Evolutionary conservation across 2,888 invertebrate species (phyloP).

Genomic region (Amiota mariae): DNA sequence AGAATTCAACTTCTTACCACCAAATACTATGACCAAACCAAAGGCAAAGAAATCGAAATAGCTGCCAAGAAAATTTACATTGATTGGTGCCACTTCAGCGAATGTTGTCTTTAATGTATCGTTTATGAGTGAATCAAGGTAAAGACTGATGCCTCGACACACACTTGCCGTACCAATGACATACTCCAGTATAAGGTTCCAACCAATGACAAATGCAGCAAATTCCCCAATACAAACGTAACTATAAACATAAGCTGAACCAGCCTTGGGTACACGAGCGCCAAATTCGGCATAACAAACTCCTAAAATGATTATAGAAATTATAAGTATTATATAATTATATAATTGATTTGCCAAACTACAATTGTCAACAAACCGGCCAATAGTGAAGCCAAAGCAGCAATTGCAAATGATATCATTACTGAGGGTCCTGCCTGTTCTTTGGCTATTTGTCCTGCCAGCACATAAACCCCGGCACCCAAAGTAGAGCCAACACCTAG

Average conservation of each 20-base stretch:
- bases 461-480: conserved; percentile 91
- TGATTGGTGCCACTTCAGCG: conserved; percentile 77
- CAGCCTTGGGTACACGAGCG: conserved; percentile 86
- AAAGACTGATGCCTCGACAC: conserved; percentile 83
- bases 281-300: conserved; percentile 93
- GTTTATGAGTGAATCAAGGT: conserved; percentile 80
- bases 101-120: conserved; percentile 79
- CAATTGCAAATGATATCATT: conserved; percentile 88
- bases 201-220: conserved; percentile 90
- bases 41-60: conserved; percentile 86
- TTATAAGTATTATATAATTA: conserved; percentile 19
- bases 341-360: neutral
- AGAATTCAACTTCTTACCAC: conserved; percentile 74
- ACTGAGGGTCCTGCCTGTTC: conserved; percentile 88
- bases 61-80: conserved; percentile 76
- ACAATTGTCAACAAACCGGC: conserved; percentile 78
- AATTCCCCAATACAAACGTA: conserved; percentile 88
- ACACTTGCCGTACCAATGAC: conserved; percentile 84
- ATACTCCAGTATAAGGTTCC: conserved; percentile 91
- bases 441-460: conserved; percentile 86
- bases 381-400: conserved; percentile 87
- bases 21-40: conserved; percentile 78
- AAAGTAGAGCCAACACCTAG: conserved; percentile 87
- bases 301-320: conserved; percentile 76
- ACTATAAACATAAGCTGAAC: conserved; percentile 92